These are phyloP conservation scores for Leucania comma DNA, from an alignment of 2,888 invertebrate species.

Conservation along the genomic window DNA sequence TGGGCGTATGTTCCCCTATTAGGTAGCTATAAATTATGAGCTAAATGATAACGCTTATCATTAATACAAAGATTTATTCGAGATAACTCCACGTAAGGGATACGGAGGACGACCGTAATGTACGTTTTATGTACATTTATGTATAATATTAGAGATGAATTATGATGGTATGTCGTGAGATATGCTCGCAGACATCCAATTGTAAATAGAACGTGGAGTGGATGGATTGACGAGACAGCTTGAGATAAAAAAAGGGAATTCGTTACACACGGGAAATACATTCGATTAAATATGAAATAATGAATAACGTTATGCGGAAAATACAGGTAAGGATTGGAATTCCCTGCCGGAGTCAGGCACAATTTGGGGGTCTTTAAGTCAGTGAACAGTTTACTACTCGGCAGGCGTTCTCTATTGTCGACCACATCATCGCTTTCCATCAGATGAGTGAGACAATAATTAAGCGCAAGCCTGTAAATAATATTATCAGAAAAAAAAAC, in stretches of 20 bases:
- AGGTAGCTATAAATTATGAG: slow-evolving; percentile 65
- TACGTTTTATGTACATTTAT: slow-evolving; percentile 66
- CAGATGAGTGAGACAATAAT: no score
- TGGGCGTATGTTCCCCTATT: slow-evolving; percentile 48
- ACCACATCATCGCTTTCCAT: no score
- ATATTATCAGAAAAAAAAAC: no score
- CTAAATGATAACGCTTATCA: slow-evolving; percentile 69
- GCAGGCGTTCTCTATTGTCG: no score
- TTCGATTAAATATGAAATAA: slow-evolving; percentile 23
- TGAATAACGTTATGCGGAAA: slow-evolving; percentile 1
- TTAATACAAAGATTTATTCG: slow-evolving; percentile 65
- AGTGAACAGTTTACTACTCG: no score
- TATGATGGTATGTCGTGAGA: slow-evolving; percentile 53
- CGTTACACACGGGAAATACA: slow-evolving; percentile 10
- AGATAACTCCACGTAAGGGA: slow-evolving; percentile 62
- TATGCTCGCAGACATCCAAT: slow-evolving; percentile 61
- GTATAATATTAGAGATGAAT: slow-evolving; percentile 64
- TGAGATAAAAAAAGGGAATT: slow-evolving; percentile 41
- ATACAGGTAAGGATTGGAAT: not conserved
- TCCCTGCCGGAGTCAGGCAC: no score
- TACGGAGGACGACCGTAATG: slow-evolving; percentile 58
- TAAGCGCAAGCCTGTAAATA: no score
- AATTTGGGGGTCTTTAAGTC: no score
- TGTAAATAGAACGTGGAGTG: slow-evolving; percentile 57
- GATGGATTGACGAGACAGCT: slow-evolving; percentile 60